phyloP scores from a whole-genome alignment of 2,113 vertebrate genomes.

The Danionella cerebrum region DNA sequence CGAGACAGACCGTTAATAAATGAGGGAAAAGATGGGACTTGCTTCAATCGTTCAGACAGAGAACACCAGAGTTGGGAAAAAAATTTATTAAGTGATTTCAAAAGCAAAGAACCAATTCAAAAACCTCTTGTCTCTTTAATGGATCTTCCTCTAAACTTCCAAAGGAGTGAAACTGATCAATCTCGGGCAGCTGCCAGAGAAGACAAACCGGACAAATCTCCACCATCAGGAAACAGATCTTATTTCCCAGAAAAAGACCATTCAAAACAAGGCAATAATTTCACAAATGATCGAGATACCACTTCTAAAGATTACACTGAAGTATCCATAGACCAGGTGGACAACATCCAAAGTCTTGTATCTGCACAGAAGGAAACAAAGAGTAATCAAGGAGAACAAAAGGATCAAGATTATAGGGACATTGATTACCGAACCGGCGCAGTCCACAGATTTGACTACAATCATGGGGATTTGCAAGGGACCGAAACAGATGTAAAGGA shows the following conservation, averaged over 20 bases:
- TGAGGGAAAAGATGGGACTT: slow-evolving; percentile 32
- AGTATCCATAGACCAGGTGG: slow-evolving; percentile 38
- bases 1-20: slow-evolving; percentile 45
- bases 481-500: slow-evolving; percentile 68
- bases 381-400: slow-evolving; percentile 72
- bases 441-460: slow-evolving; percentile 74
- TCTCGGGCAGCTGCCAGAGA: slow-evolving; percentile 54
- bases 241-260: slow-evolving; percentile 49
- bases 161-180: slow-evolving; percentile 52
- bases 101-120: slow-evolving; percentile 44
- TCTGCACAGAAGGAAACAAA: slow-evolving; percentile 66
- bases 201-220: slow-evolving; percentile 44
- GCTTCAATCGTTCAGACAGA: slow-evolving; percentile 33
- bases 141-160: slow-evolving; percentile 34
- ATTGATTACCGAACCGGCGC: slow-evolving; percentile 85
- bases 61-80: slow-evolving; percentile 41
- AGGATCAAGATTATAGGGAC: slow-evolving; percentile 89
- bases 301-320: slow-evolving; percentile 56
- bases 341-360: slow-evolving; percentile 40
- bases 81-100: slow-evolving; percentile 39
- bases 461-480: slow-evolving; percentile 69
- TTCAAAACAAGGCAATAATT: slow-evolving; percentile 27
- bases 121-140: slow-evolving; percentile 43
- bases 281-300: slow-evolving; percentile 38
- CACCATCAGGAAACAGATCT: slow-evolving; percentile 35